Percentiles rank a stretch among this genome's conserved stretches.
These are phyloP conservation scores for Pantherophis vulpinus DNA, from an alignment of 2,797 vertebrate species.

Conservation along the genomic window DNA sequence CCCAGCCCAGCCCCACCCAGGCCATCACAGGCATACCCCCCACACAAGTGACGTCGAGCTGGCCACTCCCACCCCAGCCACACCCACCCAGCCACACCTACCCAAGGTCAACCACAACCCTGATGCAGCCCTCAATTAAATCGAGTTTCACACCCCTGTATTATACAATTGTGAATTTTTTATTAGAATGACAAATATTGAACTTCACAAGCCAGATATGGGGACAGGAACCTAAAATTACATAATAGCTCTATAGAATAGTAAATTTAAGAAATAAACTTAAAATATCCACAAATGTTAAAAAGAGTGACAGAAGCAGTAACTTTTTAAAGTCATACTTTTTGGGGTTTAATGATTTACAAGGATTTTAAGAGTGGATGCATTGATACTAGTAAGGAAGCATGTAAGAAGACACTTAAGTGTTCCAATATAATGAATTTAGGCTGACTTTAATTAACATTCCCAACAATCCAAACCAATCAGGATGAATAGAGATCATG, in stretches of 20 bases:
- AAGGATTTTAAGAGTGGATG: neutral
- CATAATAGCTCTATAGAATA: neutral
- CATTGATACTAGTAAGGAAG: neutral
- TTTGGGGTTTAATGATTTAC: neutral
- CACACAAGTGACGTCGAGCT: too few relatives aligned
- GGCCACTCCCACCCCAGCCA: too few relatives aligned
- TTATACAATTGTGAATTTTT: neutral
- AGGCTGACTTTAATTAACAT: neutral
- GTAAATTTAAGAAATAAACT: neutral
- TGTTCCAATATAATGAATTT: neutral
- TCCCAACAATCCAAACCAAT: neutral
- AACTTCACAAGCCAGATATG: neutral
- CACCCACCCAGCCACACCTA: too few relatives aligned
- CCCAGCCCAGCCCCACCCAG: too few relatives aligned
- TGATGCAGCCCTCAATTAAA: too few relatives aligned
- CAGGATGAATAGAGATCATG: neutral
- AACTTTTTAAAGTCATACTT: neutral
- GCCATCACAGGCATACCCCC: too few relatives aligned
- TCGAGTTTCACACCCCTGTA: too few relatives aligned
- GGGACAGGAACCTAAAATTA: neutral
- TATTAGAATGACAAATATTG: neutral
- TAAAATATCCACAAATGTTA: slow-evolving; percentile 8
- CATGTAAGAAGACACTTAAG: neutral
- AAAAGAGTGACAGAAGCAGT: neutral
- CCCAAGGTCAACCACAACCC: too few relatives aligned